These are phyloP conservation scores for Drosophila ficusphila DNA, from an alignment of 1,140 invertebrate species.

Conservation along the genomic window DNA sequence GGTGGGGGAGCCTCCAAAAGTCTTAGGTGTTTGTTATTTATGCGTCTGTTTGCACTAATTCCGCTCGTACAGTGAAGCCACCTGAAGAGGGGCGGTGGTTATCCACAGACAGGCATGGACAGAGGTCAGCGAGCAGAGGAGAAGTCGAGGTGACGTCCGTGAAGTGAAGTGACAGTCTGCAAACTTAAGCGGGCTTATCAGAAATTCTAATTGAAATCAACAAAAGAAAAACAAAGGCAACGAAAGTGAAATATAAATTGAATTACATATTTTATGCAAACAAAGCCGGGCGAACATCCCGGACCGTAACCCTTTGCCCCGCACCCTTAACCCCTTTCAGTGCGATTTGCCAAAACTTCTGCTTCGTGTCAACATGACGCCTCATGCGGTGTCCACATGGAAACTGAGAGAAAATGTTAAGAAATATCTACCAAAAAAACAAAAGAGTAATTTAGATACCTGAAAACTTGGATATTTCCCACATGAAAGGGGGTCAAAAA, in stretches of 20 bases:
- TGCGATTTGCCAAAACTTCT: constrained; percentile 41
- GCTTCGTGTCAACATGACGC: constrained; percentile 41
- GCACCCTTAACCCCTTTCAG: constrained; percentile 4
- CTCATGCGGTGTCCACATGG: constrained; percentile 17
- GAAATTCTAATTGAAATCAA: constrained; percentile 73
- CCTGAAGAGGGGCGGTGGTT: not conserved
- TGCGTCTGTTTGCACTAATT: constrained; percentile 77
- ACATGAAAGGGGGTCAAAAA: too few species aligned
- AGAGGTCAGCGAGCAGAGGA: constrained; percentile 17
- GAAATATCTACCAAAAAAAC: too few species aligned
- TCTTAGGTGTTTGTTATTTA: constrained; percentile 74
- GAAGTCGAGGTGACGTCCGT: not conserved
- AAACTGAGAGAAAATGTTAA: not conserved
- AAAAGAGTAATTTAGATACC: too few species aligned
- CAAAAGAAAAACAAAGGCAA: constrained; percentile 51
- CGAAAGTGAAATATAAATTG: constrained; percentile 48
- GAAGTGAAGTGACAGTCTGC: constrained; percentile 44
- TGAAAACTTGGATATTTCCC: too few species aligned
- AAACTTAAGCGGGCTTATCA: constrained; percentile 70
- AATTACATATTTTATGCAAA: constrained; percentile 52
- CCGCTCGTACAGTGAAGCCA: constrained; percentile 20
- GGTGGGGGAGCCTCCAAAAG: constrained; percentile 40
- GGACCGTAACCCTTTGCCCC: constrained; percentile 9
- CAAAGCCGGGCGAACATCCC: constrained; percentile 19
- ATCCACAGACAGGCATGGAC: constrained; percentile 8